Evolutionary conservation across 2,888 invertebrate species (phyloP).

Genomic region (Campoplex nolae): DNA sequence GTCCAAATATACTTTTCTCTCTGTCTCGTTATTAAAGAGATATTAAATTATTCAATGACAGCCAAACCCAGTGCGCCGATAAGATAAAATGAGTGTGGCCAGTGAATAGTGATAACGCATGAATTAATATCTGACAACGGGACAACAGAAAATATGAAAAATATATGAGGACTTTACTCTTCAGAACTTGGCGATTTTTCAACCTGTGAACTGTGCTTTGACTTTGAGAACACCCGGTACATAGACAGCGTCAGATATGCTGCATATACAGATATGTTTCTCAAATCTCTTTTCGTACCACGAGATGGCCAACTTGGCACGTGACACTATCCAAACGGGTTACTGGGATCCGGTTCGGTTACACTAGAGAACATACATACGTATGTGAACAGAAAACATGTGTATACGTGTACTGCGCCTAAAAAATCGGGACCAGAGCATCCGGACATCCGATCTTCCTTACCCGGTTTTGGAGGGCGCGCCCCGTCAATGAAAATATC

Average conservation of each 20-base stretch:
- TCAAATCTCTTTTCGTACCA: background rate
- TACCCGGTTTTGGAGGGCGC: slow-evolving; percentile 7
- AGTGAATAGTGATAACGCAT: too few relatives aligned
- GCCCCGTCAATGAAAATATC: slow-evolving; percentile 50
- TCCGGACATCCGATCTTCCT: slow-evolving; percentile 10
- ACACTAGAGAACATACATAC: slow-evolving; percentile 17
- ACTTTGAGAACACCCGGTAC: background rate
- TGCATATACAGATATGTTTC: background rate
- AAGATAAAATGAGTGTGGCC: too few relatives aligned
- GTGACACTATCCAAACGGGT: slow-evolving; percentile 53
- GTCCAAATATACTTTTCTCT: background rate
- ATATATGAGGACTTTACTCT: too few relatives aligned
- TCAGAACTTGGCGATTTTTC: too few relatives aligned
- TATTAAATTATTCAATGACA: too few relatives aligned
- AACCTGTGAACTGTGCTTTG: background rate
- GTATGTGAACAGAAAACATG: background rate
- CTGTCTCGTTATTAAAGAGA: background rate
- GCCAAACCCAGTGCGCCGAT: too few relatives aligned
- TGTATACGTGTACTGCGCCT: slow-evolving; percentile 2
- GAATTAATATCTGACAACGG: too few relatives aligned
- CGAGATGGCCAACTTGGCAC: slow-evolving; percentile 34
- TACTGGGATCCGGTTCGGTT: slow-evolving; percentile 49
- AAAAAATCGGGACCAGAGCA: slow-evolving; percentile 31
- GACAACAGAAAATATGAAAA: too few relatives aligned
- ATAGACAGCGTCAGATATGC: background rate